Base-by-base conservation (phyloP, 1,140 invertebrate species). In the Halesus radiatus region DNA sequence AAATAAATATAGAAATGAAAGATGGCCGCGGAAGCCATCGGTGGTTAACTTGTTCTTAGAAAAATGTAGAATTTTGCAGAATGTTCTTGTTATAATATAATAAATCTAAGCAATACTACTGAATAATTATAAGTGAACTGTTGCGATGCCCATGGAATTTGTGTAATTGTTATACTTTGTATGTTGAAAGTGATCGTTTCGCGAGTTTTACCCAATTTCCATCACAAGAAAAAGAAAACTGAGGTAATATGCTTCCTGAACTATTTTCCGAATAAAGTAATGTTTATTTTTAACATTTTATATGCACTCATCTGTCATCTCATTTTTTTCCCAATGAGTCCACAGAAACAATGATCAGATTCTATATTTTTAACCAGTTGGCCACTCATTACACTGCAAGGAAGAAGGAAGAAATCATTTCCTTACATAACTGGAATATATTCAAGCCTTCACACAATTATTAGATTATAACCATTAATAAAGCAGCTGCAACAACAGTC, bases 191-290 rank as follows among this genome's bases (percentile, higher is more conserved):
- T 79, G 77, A 37, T 29, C 66, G 66, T 60, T 60, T 68, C 16
- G 37, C 50, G 20, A 72, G 64, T 79, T 72, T 72, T 79, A 60
- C 50, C 54, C 37, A 53, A 72, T 68, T 79, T 79, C 53, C 66
- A 72, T 29, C 77, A 54, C 53, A 73, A 50, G 29, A 72, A 79
- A 78, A 78, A 78, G 64, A 72, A 79, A 72, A 68, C 62, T 78
- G 50, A 79, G 77, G 77, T 79, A 78, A 53, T 26, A 50, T 78
- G 58, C 53, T 75, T 26, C 2, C 20, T 16, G 53, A 37, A 18
- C 26, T 58, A 29, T 22, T 72, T 72, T 72, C 45, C 50, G 8
- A 10, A 18, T 53, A 72, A 18, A 52, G 45, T 26, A 23, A 15
- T 54, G 50, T 53, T 72, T 72, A 52, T 53, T 72, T 72, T 53